These are phyloP conservation scores for Nymphalis polychloros DNA, from an alignment of 2,888 invertebrate species.

Conservation along the genomic window DNA sequence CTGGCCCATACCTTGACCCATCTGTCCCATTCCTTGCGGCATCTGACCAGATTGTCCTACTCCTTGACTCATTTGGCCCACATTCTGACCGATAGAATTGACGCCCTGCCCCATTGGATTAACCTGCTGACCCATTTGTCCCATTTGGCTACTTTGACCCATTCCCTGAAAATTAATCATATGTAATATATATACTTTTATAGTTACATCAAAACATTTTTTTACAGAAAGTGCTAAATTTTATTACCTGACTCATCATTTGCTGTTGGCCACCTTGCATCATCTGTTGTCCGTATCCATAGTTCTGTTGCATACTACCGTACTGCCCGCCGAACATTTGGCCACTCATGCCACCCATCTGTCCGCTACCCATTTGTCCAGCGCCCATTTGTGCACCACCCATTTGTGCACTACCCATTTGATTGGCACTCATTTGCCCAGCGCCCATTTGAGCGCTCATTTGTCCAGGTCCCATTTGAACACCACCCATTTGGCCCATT, in stretches of 20 bases:
- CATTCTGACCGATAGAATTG: conserved; percentile 71
- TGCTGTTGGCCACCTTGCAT: conserved; percentile 79
- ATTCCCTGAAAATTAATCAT: conserved; percentile 58
- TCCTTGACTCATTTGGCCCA: conserved; percentile 76
- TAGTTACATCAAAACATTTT: not conserved
- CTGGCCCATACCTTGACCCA: conserved; percentile 79
- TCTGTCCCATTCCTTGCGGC: conserved; percentile 73
- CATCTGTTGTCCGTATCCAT: conserved; percentile 76
- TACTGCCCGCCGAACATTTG: conserved; percentile 84
- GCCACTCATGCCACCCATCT: conserved; percentile 75
- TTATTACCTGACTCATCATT: conserved; percentile 74
- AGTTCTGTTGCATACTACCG: conserved; percentile 83
- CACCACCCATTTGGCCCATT: conserved; percentile 61
- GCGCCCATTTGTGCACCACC: conserved; percentile 63
- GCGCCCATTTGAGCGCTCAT: conserved; percentile 56
- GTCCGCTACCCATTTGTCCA: conserved; percentile 63
- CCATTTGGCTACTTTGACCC: conserved; percentile 65
- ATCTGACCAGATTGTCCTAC: conserved; percentile 73
- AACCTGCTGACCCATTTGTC: conserved; percentile 77
- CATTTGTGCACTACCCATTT: conserved; percentile 69
- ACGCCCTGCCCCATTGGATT: conserved; percentile 75
- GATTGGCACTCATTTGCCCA: conserved; percentile 64
- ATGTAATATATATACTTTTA: not conserved
- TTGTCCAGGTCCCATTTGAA: conserved; percentile 68
- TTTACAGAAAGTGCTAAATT: too few relatives aligned